Conservation (phyloP, 2,113 vertebrate species). For the Rhombomys opimus region DNA sequence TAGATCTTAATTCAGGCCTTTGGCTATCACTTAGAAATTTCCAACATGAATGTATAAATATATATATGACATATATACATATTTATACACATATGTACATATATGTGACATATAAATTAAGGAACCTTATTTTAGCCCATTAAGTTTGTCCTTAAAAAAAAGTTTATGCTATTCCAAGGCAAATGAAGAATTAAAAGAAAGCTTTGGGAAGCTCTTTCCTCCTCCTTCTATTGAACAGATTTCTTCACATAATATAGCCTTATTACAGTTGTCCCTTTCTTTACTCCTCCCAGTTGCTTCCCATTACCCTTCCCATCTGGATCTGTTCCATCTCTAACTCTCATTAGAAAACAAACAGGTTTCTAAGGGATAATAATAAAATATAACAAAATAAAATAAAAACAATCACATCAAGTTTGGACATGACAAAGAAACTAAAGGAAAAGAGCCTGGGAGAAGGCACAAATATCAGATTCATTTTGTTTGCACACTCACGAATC, state of each 20-base stretch:
- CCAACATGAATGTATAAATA: background rate
- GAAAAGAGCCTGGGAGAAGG: background rate
- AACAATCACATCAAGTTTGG: background rate
- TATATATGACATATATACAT: background rate
- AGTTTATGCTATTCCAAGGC: background rate
- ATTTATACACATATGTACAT: background rate
- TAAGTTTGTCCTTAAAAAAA: background rate
- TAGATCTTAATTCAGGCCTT: background rate
- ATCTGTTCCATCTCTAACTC: background rate
- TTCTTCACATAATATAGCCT: background rate
- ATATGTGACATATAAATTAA: too few species aligned
- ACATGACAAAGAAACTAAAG: background rate
- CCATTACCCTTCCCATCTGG: background rate
- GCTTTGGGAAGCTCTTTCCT: rapidly evolving
- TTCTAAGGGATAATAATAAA: background rate
- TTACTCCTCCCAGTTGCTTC: background rate
- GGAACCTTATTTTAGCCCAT: background rate
- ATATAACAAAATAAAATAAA: background rate
- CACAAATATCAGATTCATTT: background rate
- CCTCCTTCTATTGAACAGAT: background rate
- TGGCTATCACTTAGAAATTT: background rate
- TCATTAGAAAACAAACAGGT: background rate
- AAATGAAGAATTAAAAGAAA: background rate
- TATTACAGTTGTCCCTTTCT: background rate
- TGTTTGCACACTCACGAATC: background rate